Evolutionary conservation across 2,113 vertebrate species (phyloP), one percentile per base, ranked within the genome.

Genomic region (Bagarius yarrelli): DNA sequence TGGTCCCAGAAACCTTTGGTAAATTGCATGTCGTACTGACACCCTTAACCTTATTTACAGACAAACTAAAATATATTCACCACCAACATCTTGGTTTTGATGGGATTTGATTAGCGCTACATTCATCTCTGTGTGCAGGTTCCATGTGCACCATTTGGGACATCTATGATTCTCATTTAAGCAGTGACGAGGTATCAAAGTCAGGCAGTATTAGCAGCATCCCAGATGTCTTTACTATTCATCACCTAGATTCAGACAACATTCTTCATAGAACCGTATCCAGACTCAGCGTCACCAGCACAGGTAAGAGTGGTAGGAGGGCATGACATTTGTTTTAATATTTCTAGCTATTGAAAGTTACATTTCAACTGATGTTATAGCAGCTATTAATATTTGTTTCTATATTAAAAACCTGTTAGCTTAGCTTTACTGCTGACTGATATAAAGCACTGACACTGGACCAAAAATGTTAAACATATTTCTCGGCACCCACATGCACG

Each of bases 71-170:
- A 60, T 13, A 60, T 61, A 30, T 61, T 61, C 25, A 30, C 25
- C 13, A 15, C 59, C 30, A 14, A 59, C 56, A 55, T 55, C 4
- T 47, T 8, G 5, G 44, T 40, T 81, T 16, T 23, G 52, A 67
- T 12, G 36, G 16, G 9, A 44, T n/a, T 23, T 52, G 70, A 36
- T 70, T 57, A 21, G 19, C 3, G 25, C 18, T 66, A 15, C 27
- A 44, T 44, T 30, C 5, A 47, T 56, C 44, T 9, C 4, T 57
- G 8, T 76, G 2, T 87, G 44, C 86, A 95, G 97, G 91, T 25
- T 8, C 83, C 19, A 87, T 85, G 85, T 93, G 93, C 55, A 95
- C 92, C 40, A 15, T 53, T 30, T 96, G 95, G 94, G 94, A 96
- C 87, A 84, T 96, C 81, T 92, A 93, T 40, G 87, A 94, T 73